Evolutionary conservation across 2,888 invertebrate species (phyloP), one percentile per base, ranked within the genome.

Genomic region (Amphimallon solstitiale): DNA sequence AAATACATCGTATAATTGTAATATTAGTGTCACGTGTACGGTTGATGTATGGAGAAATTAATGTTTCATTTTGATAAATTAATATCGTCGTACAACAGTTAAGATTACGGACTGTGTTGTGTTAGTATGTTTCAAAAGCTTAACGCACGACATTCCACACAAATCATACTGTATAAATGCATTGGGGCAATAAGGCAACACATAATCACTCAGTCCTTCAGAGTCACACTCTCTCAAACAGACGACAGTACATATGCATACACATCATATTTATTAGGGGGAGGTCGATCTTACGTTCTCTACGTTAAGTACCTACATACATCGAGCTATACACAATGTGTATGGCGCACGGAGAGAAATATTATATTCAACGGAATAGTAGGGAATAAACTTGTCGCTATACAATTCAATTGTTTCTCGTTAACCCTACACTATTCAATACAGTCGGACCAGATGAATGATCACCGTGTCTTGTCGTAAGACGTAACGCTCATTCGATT

Each of bases 401-500:
- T 78, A 78, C 80, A 78, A 81, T 82, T 81, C 78, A 80, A 82
- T 81, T 81, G 81, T 81, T 81, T 79, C 80, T 82, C 78, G 81
- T 82, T 82, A 82, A 81, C 82, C 82, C 81, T 80, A 80, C 79
- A 78, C 79, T 76, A 76, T 60, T 66, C 81, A 80, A 80, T 79
- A 78, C 79, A 76, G 76, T 60, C 66, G 66, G 74, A 62, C 76
- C 80, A 75, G 66, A 61, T 45, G 66, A 60, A 65, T 71, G 67
- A 46, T 70, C 59, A 60, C 40, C 43, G 60, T n/a, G 14, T 40
- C 29, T 19, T 12, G n/a, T 45, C 34, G 49, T 21, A 37, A 19
- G 15, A 59, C 10, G 9, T 15, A 19, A n/a, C 37, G 67, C 43
- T 14, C 23, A 48, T 49, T 49, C 59, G 45, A 35, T 37, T 61